Evolutionary conservation across 2,797 vertebrate genomes (phyloP), one percentile per base, ranked within the genome.

Genomic region (Hoplostethus atlanticus): DNA sequence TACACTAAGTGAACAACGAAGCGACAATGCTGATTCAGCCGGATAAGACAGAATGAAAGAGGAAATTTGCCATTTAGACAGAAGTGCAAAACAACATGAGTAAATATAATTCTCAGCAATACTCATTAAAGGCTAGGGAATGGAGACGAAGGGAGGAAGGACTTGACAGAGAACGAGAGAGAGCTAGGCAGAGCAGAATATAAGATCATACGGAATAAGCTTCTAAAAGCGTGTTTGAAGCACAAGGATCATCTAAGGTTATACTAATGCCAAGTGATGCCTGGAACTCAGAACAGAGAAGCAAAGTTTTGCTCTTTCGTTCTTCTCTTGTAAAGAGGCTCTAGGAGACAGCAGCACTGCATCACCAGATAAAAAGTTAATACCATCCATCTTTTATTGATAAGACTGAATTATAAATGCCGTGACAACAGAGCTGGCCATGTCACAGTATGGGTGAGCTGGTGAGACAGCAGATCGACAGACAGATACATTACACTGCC

Each of bases 341-440:
- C 64, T 55, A 47, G 79, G 79, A 87, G 86, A 90, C 85, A 72
- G 85, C 77, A 71, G 81, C 76, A 12, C 79, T 76, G 88, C 89
- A 86, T 89, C 80, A 76, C 77, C 69, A n/a, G 74, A 93, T 93
- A 57, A 93, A 94, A 93, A 81, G 78, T 92, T 92, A 90, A 93
- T 93, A 90, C 53, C 16, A 11, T 34, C 8, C 83, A 92, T 93
- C 63, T 86, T 88, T 93, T 91, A 93, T 92, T 91, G 79, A 93
- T 87, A 82, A 47, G 67, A 36, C 76, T 92, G 83, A 93, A 93
- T 93, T 91, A 87, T 93, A 79, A 88, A 94, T 92, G 87, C 51
- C 3, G 60, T 75, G 86, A 90, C 84, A 89, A 90, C 84, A 68
- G 80, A 84, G 83, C 70, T 12, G 72, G 76, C 79, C 81, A 71